Evolutionary conservation across 2,888 invertebrate species (phyloP), one percentile per base, ranked within the genome.

Genomic region (Coenonympha arcania): DNA sequence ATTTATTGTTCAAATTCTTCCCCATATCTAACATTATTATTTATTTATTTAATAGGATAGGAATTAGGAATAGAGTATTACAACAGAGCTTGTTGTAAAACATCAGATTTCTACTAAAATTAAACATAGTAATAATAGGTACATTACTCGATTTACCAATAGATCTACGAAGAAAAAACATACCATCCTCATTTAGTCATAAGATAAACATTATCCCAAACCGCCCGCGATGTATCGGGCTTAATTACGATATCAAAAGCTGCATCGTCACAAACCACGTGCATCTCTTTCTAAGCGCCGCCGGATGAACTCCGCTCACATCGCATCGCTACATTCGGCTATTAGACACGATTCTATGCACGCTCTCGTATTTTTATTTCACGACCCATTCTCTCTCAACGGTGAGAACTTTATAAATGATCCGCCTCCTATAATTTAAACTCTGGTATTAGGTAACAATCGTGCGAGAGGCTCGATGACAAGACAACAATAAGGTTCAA

Each of bases 271-370:
- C 69, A 50, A 41, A 66, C 61, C 64, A 69, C 63, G 60, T 61
- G 57, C 58, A 53, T 78, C 74, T 69, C 73, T 55, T 62, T 78
- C 70, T 62, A 62, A 66, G 68, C 70, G 65, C 73, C 74, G 71
- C 73, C 74, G 71, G 75, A 76, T 70, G 63, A 69, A 58, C 59
- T 57, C 50, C 33, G 40, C 42, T n/a, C n/a, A 30, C 49, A 53
- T 47, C 56, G 57, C 60, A 64, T 31, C 62, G 68, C 62, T 71
- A 74, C 76, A 78, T 76, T n/a, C 77, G 74, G 64, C 76, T 72
- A 85, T 86, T 86, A 85, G 79, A 79, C 86, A 86, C 84, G 86
- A 82, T 81, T 71, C 77, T 86, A 86, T 86, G 86, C 86, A 68
- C 63, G 65, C 78, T 64, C 80, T 79, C 85, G 86, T 81, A 80